These are phyloP conservation scores for Scophthalmus maximus DNA, from an alignment of 2,113 vertebrate species.

Conservation along the genomic window DNA sequence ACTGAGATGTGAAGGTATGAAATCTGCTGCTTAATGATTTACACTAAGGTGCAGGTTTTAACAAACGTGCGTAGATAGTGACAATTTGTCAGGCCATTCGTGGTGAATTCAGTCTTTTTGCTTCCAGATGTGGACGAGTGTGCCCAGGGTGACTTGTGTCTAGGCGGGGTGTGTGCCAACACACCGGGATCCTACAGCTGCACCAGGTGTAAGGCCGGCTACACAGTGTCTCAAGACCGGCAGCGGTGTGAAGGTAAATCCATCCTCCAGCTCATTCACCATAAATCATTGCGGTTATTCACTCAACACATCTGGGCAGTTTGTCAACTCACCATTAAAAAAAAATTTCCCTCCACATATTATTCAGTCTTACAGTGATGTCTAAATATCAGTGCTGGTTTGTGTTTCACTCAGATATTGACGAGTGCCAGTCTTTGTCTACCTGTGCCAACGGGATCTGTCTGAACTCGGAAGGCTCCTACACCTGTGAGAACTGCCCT, in stretches of 20 bases:
- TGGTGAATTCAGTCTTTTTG: conserved; percentile 12
- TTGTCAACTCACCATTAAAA: conserved; percentile 28
- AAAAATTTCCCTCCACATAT: neutral
- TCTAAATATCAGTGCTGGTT: conserved; percentile 4
- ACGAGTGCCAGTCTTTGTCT: conserved; percentile 79
- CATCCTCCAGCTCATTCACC: conserved; percentile 32
- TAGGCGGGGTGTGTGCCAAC: conserved; percentile 87
- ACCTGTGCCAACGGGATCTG: conserved; percentile 82
- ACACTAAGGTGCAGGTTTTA: conserved; percentile 8
- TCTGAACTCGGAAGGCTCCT: conserved; percentile 83
- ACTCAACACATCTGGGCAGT: conserved; percentile 35
- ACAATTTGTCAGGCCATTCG: neutral
- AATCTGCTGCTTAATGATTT: conserved; percentile 24
- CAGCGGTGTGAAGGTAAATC: conserved; percentile 88
- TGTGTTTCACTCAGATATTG: conserved; percentile 73
- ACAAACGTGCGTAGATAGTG: neutral
- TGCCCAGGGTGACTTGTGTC: conserved; percentile 78
- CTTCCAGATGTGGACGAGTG: conserved; percentile 90
- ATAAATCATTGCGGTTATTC: conserved; percentile 13
- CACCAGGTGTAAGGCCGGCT: conserved; percentile 85
- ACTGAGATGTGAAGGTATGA: conserved; percentile 87
- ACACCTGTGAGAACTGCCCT: conserved; percentile 79
- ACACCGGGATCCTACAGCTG: conserved; percentile 89
- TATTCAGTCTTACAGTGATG: conserved; percentile 10
- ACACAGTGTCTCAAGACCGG: conserved; percentile 83